A percentile compares a stretch with the other conserved stretches of the same genome.
These are phyloP conservation scores for Pongo abelii DNA, from an alignment of 2,113 vertebrate species.

Conservation along the genomic window DNA sequence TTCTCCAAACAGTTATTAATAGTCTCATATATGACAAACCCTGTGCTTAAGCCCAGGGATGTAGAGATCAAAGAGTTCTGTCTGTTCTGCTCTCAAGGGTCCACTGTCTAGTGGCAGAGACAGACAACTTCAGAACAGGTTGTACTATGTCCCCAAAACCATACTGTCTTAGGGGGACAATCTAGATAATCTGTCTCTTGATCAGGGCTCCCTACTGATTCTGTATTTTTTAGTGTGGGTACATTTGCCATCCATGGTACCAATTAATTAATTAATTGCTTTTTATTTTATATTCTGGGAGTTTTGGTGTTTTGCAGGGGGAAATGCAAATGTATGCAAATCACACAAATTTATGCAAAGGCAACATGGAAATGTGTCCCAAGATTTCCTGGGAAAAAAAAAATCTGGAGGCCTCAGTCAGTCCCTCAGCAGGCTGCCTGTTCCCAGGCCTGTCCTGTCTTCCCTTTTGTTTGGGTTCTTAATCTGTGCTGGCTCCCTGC, in stretches of 20 bases:
- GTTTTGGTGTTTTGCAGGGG: slow-evolving; percentile 78
- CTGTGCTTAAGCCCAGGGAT: neutral
- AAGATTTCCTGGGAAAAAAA: slow-evolving; percentile 73
- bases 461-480: slow-evolving; percentile 76
- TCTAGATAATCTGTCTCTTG: slow-evolving; percentile 41
- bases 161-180: slow-evolving; percentile 28
- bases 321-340: slow-evolving; percentile 79
- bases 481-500: slow-evolving; percentile 64
- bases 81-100: neutral
- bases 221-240: slow-evolving; percentile 58
- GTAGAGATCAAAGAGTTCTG: slow-evolving; percentile 32
- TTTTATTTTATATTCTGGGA: slow-evolving; percentile 78
- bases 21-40: neutral
- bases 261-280: slow-evolving; percentile 80
- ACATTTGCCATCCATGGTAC: slow-evolving; percentile 52
- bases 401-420: slow-evolving; percentile 64
- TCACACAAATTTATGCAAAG: slow-evolving; percentile 76
- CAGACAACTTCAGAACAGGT: slow-evolving; percentile 9
- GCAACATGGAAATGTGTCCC: slow-evolving; percentile 77
- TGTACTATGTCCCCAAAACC: neutral
- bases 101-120: neutral
- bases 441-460: slow-evolving; percentile 68
- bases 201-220: neutral
- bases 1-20: slow-evolving; percentile 11
- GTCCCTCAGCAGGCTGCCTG: slow-evolving; percentile 74